Evolutionary conservation across 2,797 vertebrate genomes (phyloP), one percentile per base, ranked within the genome.

Genomic region (Pantherophis vulpinus): DNA sequence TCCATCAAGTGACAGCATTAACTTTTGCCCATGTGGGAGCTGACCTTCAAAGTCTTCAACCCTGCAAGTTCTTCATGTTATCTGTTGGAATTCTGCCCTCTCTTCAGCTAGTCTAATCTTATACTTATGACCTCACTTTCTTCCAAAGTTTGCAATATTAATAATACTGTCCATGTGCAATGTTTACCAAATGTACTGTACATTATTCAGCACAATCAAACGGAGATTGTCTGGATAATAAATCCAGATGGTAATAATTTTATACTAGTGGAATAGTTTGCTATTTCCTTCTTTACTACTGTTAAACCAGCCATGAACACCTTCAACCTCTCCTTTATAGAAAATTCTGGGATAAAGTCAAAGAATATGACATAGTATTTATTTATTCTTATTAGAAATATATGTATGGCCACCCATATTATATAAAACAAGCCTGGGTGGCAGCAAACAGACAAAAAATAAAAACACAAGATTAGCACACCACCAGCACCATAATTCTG

Each of bases 51-150:
- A 95, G 88, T 87, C 47, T 86, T 32, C 86, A 88, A 47, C 55
- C 47, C 79, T 92, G 93, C 93, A 61, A 89, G 87, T 94, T 95
- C 94, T 58, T n/a, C n/a, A 90, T 86, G 32, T 89, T 95, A 86
- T 27, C 32, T 96, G 25, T 87, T 94, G 86, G 66, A 95, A 94
- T 96, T 91, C 90, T 93, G 93, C 88, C 56, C 92, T 95, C 95
- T 94, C 89, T 70, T 94, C 93, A 93, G 90, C 5, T 70, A 91
- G 2, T 93, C 87, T 95, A 83, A 95, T 94, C 61, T 83, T 86
- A 42, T 93, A 92, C 90, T 93, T 93, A 90, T 5, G 56, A 89
- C 92, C 91, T 93, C 88, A 59, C 83, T 93, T 90, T 88, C 87
- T 91, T 91, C 96, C 88, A 32, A 70, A n/a, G 47, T 92, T 63